These are phyloP conservation scores for Caligus rogercresseyi DNA, from an alignment of 1,140 invertebrate species.

Conservation along the genomic window DNA sequence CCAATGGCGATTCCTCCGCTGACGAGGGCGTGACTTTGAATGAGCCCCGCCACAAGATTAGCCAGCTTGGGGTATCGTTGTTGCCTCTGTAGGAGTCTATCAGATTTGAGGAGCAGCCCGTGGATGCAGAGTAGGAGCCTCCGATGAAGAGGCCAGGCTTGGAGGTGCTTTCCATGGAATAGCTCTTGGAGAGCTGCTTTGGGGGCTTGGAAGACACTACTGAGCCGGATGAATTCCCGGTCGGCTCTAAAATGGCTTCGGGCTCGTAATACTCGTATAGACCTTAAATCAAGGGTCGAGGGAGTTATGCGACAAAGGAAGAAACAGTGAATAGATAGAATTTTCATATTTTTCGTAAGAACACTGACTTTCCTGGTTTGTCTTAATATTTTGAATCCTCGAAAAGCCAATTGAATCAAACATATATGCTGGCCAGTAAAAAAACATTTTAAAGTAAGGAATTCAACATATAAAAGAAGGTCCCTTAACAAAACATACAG, in stretches of 20 bases:
- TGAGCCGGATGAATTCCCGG: not conserved
- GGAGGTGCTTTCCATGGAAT: not conserved
- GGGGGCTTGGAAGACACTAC: no score
- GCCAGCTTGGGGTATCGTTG: not conserved
- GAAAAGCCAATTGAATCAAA: no score
- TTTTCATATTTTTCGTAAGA: no score
- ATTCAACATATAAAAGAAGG: no score
- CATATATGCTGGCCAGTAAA: no score
- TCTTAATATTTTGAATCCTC: no score
- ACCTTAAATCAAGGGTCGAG: not conserved
- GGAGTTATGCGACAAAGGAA: no score
- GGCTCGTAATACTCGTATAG: not conserved
- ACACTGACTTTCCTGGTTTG: not conserved
- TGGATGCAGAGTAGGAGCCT: constrained; percentile 8
- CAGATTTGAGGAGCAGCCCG: not conserved
- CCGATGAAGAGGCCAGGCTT: not conserved
- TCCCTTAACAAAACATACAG: no score
- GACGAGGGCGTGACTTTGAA: not conserved
- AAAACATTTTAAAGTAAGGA: no score
- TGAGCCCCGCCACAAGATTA: not conserved
- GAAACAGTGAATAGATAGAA: no score
- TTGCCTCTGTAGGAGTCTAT: not conserved
- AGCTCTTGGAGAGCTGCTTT: no score
- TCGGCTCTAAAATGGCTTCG: not conserved
- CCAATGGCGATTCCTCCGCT: not conserved